Evolutionary conservation across 2,797 vertebrate genomes (phyloP).

Genomic region (Carcharodon carcharias): DNA sequence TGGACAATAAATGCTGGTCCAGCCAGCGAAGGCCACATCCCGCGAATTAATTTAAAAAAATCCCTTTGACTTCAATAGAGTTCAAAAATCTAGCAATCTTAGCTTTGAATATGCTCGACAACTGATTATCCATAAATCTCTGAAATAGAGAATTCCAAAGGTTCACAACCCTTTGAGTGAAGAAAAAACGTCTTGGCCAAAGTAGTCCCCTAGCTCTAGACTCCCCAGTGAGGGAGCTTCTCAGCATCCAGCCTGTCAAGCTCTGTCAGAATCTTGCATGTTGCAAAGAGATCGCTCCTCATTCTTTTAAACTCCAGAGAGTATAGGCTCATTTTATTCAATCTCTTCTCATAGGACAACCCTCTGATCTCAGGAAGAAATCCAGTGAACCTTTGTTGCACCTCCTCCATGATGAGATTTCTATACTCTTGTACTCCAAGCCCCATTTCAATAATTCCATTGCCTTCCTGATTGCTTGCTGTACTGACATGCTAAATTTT

Average conservation of each 20-base stretch:
- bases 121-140: too few species aligned
- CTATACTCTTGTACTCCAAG: background rate
- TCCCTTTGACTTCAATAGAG: too few species aligned
- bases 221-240: background rate
- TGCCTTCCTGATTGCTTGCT: background rate
- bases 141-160: too few species aligned
- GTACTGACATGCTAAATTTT: background rate
- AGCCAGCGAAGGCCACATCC: too few species aligned
- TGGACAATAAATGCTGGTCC: too few species aligned
- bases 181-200: too few species aligned
- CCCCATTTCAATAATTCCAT: background rate
- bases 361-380: background rate
- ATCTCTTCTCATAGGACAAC: background rate
- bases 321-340: background rate
- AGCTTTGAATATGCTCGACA: too few species aligned
- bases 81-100: too few species aligned
- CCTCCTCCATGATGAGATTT: background rate
- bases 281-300: background rate
- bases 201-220: background rate
- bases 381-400: background rate
- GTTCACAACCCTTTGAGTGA: too few species aligned
- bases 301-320: background rate
- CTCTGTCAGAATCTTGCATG: background rate
- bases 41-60: too few species aligned
- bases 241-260: background rate